A percentile compares a stretch with the other conserved stretches of the same genome.
Evolutionary conservation across 2,113 vertebrate species (phyloP).

Genomic region (Callithrix jacchus): DNA sequence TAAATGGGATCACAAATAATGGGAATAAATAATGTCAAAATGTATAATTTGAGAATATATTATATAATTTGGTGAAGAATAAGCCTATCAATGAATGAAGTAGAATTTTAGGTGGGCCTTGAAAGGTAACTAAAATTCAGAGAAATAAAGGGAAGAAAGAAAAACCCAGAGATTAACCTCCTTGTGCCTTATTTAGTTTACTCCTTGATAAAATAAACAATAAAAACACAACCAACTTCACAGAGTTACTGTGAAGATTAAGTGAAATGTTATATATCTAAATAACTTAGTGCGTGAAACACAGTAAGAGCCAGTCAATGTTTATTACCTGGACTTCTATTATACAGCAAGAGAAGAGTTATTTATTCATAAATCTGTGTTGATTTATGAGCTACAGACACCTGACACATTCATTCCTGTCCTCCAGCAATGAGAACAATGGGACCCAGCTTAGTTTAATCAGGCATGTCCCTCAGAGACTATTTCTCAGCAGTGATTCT

Average conservation of each 20-base stretch:
- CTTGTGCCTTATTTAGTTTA: constrained; percentile 28
- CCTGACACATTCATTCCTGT: background rate
- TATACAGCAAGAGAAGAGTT: background rate
- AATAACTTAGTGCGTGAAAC: background rate
- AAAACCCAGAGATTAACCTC: constrained; percentile 4
- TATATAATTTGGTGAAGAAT: background rate
- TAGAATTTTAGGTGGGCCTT: background rate
- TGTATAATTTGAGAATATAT: background rate
- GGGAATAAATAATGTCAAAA: background rate
- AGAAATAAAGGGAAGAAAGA: constrained; percentile 16
- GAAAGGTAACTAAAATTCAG: background rate
- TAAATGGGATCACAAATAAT: background rate
- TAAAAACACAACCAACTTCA: background rate
- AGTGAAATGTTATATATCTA: background rate
- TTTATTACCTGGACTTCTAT: background rate
- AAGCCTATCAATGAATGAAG: background rate
- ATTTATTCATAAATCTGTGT: background rate
- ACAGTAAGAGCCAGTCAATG: too few species aligned
- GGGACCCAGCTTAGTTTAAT: background rate
- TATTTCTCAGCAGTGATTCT: background rate
- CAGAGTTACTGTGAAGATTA: background rate
- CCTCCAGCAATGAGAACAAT: background rate
- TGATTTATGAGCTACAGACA: background rate
- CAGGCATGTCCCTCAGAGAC: background rate
- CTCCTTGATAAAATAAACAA: background rate